phyloP scores from a whole-genome alignment of 2,113 vertebrate species.

The Lagopus leucura region DNA sequence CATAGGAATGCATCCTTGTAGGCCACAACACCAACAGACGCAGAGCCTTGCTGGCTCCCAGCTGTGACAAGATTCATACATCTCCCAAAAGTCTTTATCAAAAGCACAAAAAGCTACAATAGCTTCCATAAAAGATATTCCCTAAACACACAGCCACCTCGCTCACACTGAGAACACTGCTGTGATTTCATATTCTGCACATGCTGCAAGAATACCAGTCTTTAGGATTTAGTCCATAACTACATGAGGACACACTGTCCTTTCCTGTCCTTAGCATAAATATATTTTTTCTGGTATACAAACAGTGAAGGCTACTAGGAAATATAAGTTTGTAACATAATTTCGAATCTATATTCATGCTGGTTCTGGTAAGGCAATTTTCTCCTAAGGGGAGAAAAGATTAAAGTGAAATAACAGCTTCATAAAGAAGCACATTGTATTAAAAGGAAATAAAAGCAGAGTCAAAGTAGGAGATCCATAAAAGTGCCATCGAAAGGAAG shows the following conservation, averaged over 20 bases:
- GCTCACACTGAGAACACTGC: not conserved
- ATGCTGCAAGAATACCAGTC: not conserved
- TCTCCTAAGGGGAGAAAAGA: not conserved
- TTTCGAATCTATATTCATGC: not conserved
- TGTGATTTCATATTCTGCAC: not conserved
- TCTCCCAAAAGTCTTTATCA: not conserved
- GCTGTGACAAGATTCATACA: not conserved
- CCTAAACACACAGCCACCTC: not conserved
- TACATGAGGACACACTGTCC: not conserved
- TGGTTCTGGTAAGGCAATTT: not conserved
- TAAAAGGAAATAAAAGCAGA: not conserved
- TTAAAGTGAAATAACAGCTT: not conserved
- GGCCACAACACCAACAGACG: not conserved
- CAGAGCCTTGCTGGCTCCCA: not conserved
- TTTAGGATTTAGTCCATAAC: not conserved
- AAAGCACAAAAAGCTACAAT: conserved; percentile 2
- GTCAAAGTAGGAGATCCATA: not conserved
- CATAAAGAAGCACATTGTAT: not conserved
- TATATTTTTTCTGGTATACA: not conserved
- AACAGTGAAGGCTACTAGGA: not conserved
- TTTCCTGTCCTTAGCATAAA: not conserved
- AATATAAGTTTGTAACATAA: not conserved
- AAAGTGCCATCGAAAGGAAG: not conserved
- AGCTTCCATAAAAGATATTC: not conserved
- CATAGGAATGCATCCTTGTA: not conserved